Evolutionary conservation across 2,888 invertebrate genomes (phyloP), one percentile per base, ranked within the genome.

Genomic region (Lasioglossum leucozonium): DNA sequence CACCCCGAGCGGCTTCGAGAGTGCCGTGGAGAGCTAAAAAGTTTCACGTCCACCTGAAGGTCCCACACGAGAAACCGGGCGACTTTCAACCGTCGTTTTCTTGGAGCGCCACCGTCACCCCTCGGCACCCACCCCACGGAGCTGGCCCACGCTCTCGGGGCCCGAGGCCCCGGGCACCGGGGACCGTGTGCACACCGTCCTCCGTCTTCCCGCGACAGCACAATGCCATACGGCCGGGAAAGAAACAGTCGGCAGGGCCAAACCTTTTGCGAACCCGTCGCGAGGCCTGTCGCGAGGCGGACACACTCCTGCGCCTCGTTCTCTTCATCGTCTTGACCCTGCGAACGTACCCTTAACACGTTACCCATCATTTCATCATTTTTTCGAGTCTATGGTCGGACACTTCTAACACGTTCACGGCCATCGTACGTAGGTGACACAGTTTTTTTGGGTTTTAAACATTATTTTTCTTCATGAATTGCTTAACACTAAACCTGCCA

Each of bases 21-120:
- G 85, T 82, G 88, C 88, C 87, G 87, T 84, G 84, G 89, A 88
- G 92, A 91, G 88, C 88, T 88, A 89, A 90, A 91, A 91, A 91
- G 90, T 94, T 94, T 93, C 93, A 88, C 91, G 92, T 94, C 93
- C 93, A 94, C 93, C 93, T 93, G 93, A 94, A 94, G 94, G 94
- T 94, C 94, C 94, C 94, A 93, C 94, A 93, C 94, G 93, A 93
- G 93, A 91, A 88, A 89, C 84, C 91, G 88, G 88, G 88, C 90
- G 91, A 90, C 91, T 91, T 90, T 87, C 87, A 93, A 93, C 93
- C 93, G 93, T 93, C 94, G 92, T 93, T 92, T 93, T 91, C 91
- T 88, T 89, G 65, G 72, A 79, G 65, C 83, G 84, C 79, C 87
- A 85, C 86, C 79, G 79, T 87, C 89, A 81, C 81, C 86, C 75